A percentile compares a stretch with the other conserved stretches of the same genome.
These are phyloP conservation scores for Plebejus anna DNA, from an alignment of 2,888 invertebrate species.

Conservation along the genomic window DNA sequence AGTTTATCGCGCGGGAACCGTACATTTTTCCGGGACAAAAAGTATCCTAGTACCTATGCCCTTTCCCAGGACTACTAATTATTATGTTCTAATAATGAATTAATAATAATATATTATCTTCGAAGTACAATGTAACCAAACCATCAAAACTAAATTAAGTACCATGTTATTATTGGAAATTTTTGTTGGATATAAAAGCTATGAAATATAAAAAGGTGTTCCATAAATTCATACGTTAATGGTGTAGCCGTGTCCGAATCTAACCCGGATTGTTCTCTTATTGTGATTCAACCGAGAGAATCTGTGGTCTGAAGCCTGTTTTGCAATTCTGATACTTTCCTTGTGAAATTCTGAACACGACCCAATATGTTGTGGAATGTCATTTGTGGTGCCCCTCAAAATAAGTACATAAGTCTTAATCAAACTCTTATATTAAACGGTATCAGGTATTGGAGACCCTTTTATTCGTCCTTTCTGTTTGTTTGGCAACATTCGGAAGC, in stretches of 20 bases:
- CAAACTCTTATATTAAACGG: neutral
- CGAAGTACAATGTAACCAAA: too few species aligned
- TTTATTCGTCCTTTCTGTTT: too few species aligned
- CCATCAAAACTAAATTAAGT: neutral
- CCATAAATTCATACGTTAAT: slow-evolving; percentile 76
- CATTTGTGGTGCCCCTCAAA: neutral
- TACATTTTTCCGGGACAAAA: too few species aligned
- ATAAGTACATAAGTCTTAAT: neutral
- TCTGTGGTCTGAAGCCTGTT: slow-evolving; percentile 48
- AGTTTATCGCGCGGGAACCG: too few species aligned
- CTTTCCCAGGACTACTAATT: too few species aligned
- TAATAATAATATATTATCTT: too few species aligned
- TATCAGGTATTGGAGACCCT: neutral
- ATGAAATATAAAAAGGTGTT: slow-evolving; percentile 41
- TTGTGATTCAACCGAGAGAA: slow-evolving; percentile 66
- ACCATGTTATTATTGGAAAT: slow-evolving; percentile 24
- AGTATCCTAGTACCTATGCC: too few species aligned
- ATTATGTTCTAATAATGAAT: too few species aligned
- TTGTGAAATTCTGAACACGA: slow-evolving; percentile 25
- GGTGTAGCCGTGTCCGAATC: slow-evolving; percentile 58
- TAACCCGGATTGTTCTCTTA: slow-evolving; percentile 50
- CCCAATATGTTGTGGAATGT: slow-evolving; percentile 7
- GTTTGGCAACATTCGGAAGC: neutral
- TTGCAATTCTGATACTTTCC: slow-evolving; percentile 37
- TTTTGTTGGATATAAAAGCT: neutral